Percentiles rank a stretch among this genome's conserved stretches.
Conservation (phyloP, 1,140 invertebrate species). For the Penaeus indicus region DNA sequence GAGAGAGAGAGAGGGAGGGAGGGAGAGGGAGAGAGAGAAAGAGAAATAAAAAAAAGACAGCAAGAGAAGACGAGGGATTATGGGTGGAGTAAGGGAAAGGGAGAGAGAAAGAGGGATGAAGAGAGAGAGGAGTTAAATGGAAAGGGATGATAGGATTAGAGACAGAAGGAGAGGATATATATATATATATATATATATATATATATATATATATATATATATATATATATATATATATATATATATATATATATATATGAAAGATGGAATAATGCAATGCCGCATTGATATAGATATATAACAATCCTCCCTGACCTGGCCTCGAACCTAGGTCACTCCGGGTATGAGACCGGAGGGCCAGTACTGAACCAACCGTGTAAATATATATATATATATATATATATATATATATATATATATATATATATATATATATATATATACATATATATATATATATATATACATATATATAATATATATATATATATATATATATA, state of each 20-base stretch:
- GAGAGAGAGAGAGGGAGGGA: too few relatives aligned
- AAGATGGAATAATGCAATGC: too few relatives aligned
- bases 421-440: constrained; percentile 36
- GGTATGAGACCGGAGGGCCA: too few relatives aligned
- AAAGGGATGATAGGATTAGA: background rate
- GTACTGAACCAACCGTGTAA: background rate
- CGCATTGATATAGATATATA: too few relatives aligned
- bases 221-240: background rate
- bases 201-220: too few relatives aligned
- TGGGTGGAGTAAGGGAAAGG: background rate
- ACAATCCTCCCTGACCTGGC: too few relatives aligned
- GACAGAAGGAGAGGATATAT: background rate
- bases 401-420: background rate
- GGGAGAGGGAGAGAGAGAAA: too few relatives aligned
- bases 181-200: too few relatives aligned
- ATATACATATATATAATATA: constrained; percentile 8
- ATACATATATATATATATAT: constrained; percentile 25
- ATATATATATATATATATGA: background rate
- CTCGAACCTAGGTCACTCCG: too few relatives aligned
- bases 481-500: constrained; percentile 16
- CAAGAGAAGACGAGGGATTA: too few relatives aligned
- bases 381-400: background rate
- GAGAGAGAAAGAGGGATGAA: too few relatives aligned
- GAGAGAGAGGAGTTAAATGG: background rate
- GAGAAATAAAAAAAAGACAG: too few relatives aligned